Evolutionary conservation across 2,113 vertebrate genomes (phyloP).

Genomic region (Gymnobelideus leadbeateri): DNA sequence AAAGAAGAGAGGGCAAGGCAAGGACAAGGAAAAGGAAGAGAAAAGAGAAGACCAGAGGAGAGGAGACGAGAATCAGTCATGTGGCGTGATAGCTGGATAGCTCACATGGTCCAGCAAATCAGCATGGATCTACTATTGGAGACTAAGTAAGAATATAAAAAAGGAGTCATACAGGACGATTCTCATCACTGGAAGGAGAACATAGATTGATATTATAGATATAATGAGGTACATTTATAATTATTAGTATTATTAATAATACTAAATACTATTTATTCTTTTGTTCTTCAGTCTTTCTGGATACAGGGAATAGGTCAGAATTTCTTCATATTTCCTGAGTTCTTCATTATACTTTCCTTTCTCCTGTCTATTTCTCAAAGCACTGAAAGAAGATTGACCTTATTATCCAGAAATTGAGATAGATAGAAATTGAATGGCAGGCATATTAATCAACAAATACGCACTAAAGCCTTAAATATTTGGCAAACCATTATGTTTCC

Average conservation of each 20-base stretch:
- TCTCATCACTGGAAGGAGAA: too few relatives aligned
- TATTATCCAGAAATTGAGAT: background rate
- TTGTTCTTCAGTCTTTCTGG: constrained; percentile 21
- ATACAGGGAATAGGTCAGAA: background rate
- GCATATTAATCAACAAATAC: background rate
- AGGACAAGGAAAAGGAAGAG: background rate
- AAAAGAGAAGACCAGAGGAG: background rate
- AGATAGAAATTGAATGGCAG: background rate
- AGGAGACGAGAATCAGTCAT: background rate
- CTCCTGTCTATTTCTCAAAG: background rate
- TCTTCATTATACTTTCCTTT: background rate
- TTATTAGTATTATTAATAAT: background rate
- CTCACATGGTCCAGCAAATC: background rate
- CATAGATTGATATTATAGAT: background rate
- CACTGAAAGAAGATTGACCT: background rate
- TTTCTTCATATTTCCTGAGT: constrained; percentile 1
- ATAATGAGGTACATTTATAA: background rate
- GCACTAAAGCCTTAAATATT: background rate
- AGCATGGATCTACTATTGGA: background rate
- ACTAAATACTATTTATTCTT: background rate
- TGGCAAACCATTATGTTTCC: background rate
- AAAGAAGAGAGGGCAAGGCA: background rate
- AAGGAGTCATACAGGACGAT: background rate
- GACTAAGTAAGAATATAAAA: background rate
- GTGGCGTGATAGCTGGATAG: background rate